Conservation (phyloP, 2,113 vertebrate genomes). For the Genyomyrus donnyi region DNA sequence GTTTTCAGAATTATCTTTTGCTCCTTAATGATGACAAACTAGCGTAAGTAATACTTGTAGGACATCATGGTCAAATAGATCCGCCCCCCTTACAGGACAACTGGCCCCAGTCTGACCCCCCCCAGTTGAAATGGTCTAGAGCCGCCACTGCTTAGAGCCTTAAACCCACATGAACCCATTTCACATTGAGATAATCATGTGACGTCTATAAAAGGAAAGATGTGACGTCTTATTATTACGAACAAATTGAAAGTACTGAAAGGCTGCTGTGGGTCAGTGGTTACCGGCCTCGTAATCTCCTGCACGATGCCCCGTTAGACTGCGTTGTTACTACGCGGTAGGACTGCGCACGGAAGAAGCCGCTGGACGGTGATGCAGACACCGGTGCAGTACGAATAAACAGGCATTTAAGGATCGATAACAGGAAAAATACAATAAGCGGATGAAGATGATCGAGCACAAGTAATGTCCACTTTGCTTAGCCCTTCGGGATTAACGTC, state of each 20-base stretch:
- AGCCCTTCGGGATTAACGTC: neutral
- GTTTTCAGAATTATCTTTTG: neutral
- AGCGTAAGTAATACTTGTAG: too few relatives aligned
- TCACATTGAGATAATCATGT: neutral
- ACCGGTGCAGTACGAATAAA: neutral
- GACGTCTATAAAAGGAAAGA: neutral
- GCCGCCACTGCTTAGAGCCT: neutral
- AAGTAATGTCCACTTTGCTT: neutral
- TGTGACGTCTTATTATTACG: neutral
- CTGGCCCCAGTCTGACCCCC: neutral
- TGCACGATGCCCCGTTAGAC: neutral
- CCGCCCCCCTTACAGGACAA: neutral
- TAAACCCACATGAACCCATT: neutral
- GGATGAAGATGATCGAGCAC: neutral
- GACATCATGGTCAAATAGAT: neutral
- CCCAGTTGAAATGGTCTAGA: neutral
- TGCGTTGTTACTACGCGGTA: neutral
- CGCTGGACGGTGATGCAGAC: neutral
- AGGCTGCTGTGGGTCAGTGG: neutral
- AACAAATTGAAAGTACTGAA: neutral
- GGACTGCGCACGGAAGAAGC: neutral
- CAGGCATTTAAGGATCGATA: constrained; percentile 8
- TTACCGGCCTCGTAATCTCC: neutral
- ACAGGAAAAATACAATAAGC: neutral
- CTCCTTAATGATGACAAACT: neutral